phyloP scores from a whole-genome alignment of 1,140 invertebrate species.

The Macrobrachium nipponense region DNA sequence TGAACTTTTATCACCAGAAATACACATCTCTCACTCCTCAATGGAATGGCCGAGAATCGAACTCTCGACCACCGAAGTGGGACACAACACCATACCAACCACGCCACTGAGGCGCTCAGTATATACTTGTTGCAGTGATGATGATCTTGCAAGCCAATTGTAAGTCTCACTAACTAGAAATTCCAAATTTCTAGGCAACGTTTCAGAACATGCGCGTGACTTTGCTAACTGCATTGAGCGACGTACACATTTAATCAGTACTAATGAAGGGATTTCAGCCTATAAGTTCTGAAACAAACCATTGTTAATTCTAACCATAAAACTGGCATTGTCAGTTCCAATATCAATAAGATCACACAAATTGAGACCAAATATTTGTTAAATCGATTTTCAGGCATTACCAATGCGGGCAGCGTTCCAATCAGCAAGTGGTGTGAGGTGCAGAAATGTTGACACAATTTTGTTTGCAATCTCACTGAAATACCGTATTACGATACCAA shows the following conservation, averaged over 20 bases:
- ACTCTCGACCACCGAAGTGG: too few species aligned
- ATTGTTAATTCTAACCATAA: constrained; percentile 38
- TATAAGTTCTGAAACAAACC: constrained; percentile 42
- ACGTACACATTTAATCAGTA: constrained; percentile 39
- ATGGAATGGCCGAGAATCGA: too few species aligned
- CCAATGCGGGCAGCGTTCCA: constrained; percentile 11
- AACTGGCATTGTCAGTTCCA: constrained; percentile 51
- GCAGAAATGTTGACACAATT: constrained; percentile 31
- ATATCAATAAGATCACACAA: constrained; percentile 42
- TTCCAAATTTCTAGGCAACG: constrained; percentile 44
- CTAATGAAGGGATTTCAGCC: constrained; percentile 29
- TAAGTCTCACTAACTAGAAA: constrained; percentile 47
- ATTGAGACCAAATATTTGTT: constrained; percentile 17
- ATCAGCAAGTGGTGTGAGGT: constrained; percentile 28
- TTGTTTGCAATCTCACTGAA: constrained; percentile 26
- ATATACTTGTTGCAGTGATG: constrained; percentile 34
- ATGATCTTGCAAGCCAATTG: constrained; percentile 50
- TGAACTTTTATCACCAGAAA: too few species aligned
- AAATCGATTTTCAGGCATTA: constrained; percentile 17
- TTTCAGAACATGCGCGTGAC: constrained; percentile 9
- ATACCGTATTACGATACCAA: constrained; percentile 24
- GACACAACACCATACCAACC: too few species aligned
- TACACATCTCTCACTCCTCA: too few species aligned
- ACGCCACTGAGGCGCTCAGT: constrained; percentile 21
- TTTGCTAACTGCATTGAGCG: constrained; percentile 46